A percentile compares a stretch with the other conserved stretches of the same genome.
These are phyloP conservation scores for Globicephala melas DNA, from an alignment of 2,113 vertebrate genomes.

Conservation along the genomic window DNA sequence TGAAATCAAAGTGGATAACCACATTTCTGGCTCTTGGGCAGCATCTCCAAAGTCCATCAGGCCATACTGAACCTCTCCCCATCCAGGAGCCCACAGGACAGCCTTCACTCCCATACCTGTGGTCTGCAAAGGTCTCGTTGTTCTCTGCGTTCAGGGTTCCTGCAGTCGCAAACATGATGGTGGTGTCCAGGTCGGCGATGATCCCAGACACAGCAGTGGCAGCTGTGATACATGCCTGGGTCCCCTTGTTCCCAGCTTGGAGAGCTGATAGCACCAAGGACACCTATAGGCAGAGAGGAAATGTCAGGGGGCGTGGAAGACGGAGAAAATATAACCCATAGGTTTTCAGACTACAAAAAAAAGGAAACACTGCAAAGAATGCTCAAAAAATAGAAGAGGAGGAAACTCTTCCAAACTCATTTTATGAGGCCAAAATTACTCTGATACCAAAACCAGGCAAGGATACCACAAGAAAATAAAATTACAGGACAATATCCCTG, in stretches of 20 bases:
- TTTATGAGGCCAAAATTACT: background rate
- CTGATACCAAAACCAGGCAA: background rate
- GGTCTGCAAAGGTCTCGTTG: conserved; percentile 97
- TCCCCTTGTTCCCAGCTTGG: conserved; percentile 98
- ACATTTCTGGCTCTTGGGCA: background rate
- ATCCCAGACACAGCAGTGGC: conserved; percentile 96
- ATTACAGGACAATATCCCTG: background rate
- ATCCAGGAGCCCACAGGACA: background rate
- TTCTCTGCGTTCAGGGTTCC: conserved; percentile 96
- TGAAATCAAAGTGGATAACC: background rate
- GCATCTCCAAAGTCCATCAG: background rate
- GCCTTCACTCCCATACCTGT: conserved; percentile 85
- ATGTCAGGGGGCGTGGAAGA: background rate
- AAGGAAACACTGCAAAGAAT: background rate
- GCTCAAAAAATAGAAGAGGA: background rate
- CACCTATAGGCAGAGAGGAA: conserved; percentile 83
- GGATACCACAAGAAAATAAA: background rate
- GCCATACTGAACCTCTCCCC: background rate
- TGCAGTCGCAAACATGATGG: conserved; percentile 99
- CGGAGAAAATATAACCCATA: background rate
- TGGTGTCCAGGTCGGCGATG: conserved; percentile 98
- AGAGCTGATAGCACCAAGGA: conserved; percentile 96
- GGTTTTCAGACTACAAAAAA: background rate
- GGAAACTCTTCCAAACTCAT: background rate
- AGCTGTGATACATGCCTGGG: conserved; percentile 98